Percentiles rank a stretch among this genome's conserved stretches.
phyloP scores from a whole-genome alignment of 2,113 vertebrate species.

The Ciconia maguari region DNA sequence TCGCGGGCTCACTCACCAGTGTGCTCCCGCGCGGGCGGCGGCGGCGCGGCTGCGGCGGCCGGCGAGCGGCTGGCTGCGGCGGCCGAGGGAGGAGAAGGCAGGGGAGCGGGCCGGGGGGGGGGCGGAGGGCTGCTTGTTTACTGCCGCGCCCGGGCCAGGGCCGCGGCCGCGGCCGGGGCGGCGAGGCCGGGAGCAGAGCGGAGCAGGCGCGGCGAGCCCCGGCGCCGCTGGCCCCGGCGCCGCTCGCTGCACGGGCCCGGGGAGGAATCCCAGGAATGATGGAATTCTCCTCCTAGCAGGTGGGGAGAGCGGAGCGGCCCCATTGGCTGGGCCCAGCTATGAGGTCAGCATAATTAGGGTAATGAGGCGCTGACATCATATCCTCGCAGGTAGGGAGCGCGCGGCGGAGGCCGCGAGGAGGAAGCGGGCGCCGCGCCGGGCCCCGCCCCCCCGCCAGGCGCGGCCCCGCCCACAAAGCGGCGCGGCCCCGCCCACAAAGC shows the following conservation, averaged over 20 bases:
- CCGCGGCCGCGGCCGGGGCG: not conserved
- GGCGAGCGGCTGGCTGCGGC: not conserved
- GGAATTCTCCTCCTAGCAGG: slow-evolving; percentile 90
- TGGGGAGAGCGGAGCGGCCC: slow-evolving; percentile 77
- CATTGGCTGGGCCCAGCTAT: slow-evolving; percentile 75
- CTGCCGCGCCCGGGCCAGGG: not conserved
- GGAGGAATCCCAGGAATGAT: slow-evolving; percentile 93
- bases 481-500: too few species aligned
- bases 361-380: slow-evolving; percentile 74
- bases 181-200: not conserved
- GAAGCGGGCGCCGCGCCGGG: not conserved
- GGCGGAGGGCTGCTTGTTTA: not conserved
- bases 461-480: too few species aligned
- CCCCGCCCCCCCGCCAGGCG: not conserved
- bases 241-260: slow-evolving; percentile 32
- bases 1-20: not conserved
- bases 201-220: not conserved
- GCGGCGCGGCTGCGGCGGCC: not conserved
- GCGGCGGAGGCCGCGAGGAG: not conserved
- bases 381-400: slow-evolving; percentile 66
- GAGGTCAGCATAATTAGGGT: slow-evolving; percentile 84
- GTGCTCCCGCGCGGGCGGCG: not conserved
- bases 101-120: not conserved
- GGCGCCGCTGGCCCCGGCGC: not conserved
- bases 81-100: not conserved